phyloP scores from a whole-genome alignment of 2,888 invertebrate genomes.

The Perdita meconis region DNA sequence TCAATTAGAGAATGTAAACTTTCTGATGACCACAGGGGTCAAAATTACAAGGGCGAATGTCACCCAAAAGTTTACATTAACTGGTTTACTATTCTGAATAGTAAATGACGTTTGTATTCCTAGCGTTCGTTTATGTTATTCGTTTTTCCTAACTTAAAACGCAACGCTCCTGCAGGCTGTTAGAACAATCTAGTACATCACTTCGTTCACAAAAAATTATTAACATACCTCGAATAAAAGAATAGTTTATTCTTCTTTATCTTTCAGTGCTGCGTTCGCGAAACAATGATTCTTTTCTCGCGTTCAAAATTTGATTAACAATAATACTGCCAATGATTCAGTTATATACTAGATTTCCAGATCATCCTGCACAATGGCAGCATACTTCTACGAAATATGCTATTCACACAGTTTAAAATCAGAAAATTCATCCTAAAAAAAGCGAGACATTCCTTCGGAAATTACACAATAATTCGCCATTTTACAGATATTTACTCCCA shows the following conservation, averaged over 20 bases:
- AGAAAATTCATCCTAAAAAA: slow-evolving; percentile 5
- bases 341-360: slow-evolving; percentile 20
- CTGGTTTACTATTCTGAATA: slow-evolving; percentile 15
- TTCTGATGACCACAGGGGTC: slow-evolving; percentile 2
- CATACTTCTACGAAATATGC: slow-evolving; percentile 32
- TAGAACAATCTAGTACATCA: slow-evolving; percentile 26
- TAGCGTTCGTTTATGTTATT: slow-evolving; percentile 26
- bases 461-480: slow-evolving; percentile 1
- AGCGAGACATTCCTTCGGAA: slow-evolving; percentile 6
- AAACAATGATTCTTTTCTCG: neutral
- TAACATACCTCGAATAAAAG: neutral
- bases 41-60: slow-evolving; percentile 4
- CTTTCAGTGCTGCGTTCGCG: neutral
- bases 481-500: slow-evolving; percentile 6
- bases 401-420: slow-evolving; percentile 3
- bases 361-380: slow-evolving; percentile 15
- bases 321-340: slow-evolving; percentile 30
- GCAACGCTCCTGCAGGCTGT: slow-evolving; percentile 10
- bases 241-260: neutral
- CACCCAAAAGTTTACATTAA: slow-evolving; percentile 26
- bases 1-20: slow-evolving; percentile 29
- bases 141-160: slow-evolving; percentile 10
- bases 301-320: neutral
- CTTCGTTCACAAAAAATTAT: neutral
- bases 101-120: slow-evolving; percentile 12